phyloP scores from a whole-genome alignment of 1,140 invertebrate genomes.

The Aradophagus sp. region DNA sequence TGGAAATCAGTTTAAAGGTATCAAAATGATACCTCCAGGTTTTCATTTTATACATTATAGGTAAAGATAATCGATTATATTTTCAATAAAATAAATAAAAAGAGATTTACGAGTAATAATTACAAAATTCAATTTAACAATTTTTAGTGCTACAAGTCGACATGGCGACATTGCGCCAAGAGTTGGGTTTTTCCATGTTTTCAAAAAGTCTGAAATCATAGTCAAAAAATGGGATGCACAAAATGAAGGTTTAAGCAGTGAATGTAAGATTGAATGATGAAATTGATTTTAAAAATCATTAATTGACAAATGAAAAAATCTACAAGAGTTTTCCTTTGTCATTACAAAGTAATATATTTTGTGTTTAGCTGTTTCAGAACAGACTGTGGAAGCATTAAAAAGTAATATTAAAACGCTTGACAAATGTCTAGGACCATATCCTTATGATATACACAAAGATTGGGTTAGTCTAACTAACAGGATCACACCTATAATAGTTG shows the following conservation, averaged over 20 bases:
- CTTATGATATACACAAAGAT: conserved; percentile 89
- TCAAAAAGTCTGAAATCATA: conserved; percentile 87
- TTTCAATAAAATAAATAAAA: conserved; percentile 1
- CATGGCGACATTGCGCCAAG: conserved; percentile 79
- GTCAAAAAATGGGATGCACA: conserved; percentile 89
- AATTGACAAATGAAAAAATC: no score
- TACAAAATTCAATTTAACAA: neutral
- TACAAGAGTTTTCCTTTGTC: no score
- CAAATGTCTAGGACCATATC: conserved; percentile 90
- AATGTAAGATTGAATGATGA: conserved; percentile 63
- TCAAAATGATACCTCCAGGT: conserved; percentile 99
- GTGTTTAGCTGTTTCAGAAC: conserved; percentile 75
- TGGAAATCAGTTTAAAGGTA: conserved; percentile 93
- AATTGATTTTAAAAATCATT: no score
- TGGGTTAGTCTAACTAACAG: conserved; percentile 86
- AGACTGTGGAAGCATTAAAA: conserved; percentile 79
- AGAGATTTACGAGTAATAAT: conserved; percentile 5
- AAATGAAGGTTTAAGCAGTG: conserved; percentile 80
- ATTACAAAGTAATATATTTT: conserved; percentile 2
- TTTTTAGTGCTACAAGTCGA: conserved; percentile 75
- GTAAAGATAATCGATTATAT: conserved; percentile 41
- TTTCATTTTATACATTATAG: conserved; percentile 96
- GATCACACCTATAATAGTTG: conserved; percentile 59
- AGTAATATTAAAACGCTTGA: conserved; percentile 87
- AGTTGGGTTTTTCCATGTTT: conserved; percentile 93